Base-by-base conservation (phyloP, 2,888 invertebrate genomes). In the Lycia hirtaria region DNA sequence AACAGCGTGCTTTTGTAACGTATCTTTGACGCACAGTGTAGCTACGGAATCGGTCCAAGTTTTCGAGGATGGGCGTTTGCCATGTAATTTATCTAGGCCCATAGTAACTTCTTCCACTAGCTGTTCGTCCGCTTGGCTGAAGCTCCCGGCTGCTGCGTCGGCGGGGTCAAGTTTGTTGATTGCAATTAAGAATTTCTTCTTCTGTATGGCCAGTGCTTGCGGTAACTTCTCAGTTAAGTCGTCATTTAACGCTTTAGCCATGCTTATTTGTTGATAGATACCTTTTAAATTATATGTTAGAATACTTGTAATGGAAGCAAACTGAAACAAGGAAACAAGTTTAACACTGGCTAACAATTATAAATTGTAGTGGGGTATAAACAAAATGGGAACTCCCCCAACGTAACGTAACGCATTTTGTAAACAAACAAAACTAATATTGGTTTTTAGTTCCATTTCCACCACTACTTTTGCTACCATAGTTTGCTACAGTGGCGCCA, bases 141-240 rank as follows among this genome's bases (percentile, higher is more conserved):
- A 10, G 1, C 3, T 35, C 7, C 3, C 14, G 24, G 7, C n/a
- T 3, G 15, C 7, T 17, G 4, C 24, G 15, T 47, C 24, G 6
- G 4, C 24, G 15, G 35, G 15, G 6, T 5, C 1, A 3, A 6
- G 5, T 47, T 17, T 15, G 6, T 26, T 24, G 15, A 47, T 24
- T n/a, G 47, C 47, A 7, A 35, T 47, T 35, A 47, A 15, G 10
- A 47, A 35, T 17, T 47, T 47, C 22, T 26, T 52, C 14, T 26
- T 43, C 40, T 35, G 26, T 33, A 37, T 49, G 5, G 14, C 30
- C 17, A 47, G 17, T 4, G 17, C 47, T 47, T 17, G 22, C 1
- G 47, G 47, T n/a, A 47, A 14, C 7, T 28, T 38, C n/a, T 38
- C 26, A 7, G 19, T 38, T 3, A 38, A 19, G 6, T 6, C 38